Evolutionary conservation across 1,140 invertebrate genomes (phyloP), one percentile per base, ranked within the genome.

Genomic region (Helicoverpa armigera): DNA sequence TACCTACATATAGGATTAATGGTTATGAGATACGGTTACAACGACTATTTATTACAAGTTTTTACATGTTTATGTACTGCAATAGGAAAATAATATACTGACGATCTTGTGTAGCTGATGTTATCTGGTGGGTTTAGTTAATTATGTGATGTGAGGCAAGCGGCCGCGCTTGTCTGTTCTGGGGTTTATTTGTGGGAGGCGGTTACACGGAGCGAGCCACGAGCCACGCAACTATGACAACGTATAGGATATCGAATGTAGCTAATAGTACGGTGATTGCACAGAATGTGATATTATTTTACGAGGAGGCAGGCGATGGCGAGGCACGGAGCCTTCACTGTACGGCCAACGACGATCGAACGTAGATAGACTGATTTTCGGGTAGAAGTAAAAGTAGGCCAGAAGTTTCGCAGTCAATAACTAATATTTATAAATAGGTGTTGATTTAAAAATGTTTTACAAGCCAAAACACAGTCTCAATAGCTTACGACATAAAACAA

Each of bases 281-380:
- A 86, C 86, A 84, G 84, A 90, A 89, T 94, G 93, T 94, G 92
- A 94, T 94, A 94, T 93, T 93, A 94, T 87, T 90, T 89, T 91
- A 93, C 91, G 90, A 92, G 87, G 85, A 86, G 81, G 84, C 86
- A 88, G 35, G 80, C 16, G 72, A 79, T 63, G 83, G 73, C 43
- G 58, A 51, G 75, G 73, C 74, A 73, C 58, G 48, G 54, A 86
- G 90, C 84, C 84, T 84, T 90, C 87, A 86, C 85, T 31, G 29
- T 84, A 88, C 83, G 91, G 87, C 88, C 89, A 92, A 93, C 89
- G 86, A 89, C 60, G 91, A 92, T 88, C 87, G 91, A 92, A 88
- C 70, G 86, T 89, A 93, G 85, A 85, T 87, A 86, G 92, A 94
- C 93, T 94, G 93, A 93, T 94, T 92, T 94, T 93, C 90, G 91